Base-by-base conservation (phyloP, 2,888 invertebrate genomes). In the Rotaria macrura region DNA sequence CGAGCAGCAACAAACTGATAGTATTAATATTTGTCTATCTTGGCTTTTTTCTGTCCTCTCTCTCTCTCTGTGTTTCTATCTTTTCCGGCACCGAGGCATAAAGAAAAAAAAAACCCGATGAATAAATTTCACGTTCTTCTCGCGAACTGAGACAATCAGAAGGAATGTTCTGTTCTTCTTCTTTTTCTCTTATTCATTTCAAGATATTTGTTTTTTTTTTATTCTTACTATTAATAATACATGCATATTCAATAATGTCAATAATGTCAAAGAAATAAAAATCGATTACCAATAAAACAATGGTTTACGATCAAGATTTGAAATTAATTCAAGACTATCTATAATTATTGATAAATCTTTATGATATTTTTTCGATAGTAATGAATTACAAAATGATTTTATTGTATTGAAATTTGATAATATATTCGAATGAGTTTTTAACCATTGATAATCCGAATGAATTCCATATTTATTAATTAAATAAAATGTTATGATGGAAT, bases 71-170 rank as follows among this genome's bases (percentile, higher is more conserved):
- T 29, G 38, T n/a, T n/a, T 65, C 65, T 34, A 65, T 65, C 65
- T 20, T 65, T 65, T 65, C 65, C 65, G 65, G 14, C 65, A 65
- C 34, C 65, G 65, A 4, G 34, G 29, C n/a, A n/a, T n/a, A n/a
- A 65, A 54, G 25, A 54, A 25, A 54, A 25, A 54, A 25, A 54
- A 54, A 25, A 25, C 4, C 1, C 34, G 20, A 65, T 65, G 65
- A 65, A 65, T 65, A 65, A 65, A 65, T 65, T 65, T 65, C 65
- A 65, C 38, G 65, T 65, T 65, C 65, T 65, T 65, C 65, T 65
- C 65, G 34, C 34, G 54, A 54, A 54, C 54, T 23, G 10, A 25
- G 25, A 54, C 65, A 34, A 65, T 34, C 34, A 34, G 17, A 14
- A 20, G 34, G 25, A 29, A 65, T 34, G 34, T 65, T 65, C 65